Percentiles rank a stretch among this genome's conserved stretches.
phyloP scores from a whole-genome alignment of 92 coral and sea anemone genomes.

The Virgularia gustaviana region DNA sequence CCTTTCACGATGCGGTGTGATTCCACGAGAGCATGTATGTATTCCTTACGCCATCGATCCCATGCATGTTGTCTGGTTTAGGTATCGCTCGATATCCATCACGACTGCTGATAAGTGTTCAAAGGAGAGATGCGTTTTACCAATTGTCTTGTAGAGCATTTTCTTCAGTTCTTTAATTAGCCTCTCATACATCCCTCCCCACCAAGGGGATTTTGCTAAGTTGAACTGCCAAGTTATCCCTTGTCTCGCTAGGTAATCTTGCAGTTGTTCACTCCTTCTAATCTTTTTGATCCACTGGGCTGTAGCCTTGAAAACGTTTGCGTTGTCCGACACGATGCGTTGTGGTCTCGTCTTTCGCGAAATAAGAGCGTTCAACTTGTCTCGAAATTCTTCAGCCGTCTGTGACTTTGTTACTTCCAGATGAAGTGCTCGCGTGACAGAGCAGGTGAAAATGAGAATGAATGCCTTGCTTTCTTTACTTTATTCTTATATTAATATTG shows the following conservation, averaged over 20 bases:
- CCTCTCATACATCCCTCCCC: constrained; percentile 56
- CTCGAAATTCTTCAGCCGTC: constrained; percentile 26
- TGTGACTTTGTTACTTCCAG: constrained; percentile 37
- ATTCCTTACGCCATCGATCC: no score
- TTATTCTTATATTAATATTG: not conserved
- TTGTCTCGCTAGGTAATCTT: constrained; percentile 23
- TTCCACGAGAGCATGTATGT: no score
- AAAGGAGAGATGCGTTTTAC: constrained; percentile 33
- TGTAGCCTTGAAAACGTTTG: constrained; percentile 6
- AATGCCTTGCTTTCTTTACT: constrained; percentile 5
- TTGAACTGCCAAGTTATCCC: constrained; percentile 33
- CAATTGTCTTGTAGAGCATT: constrained; percentile 57
- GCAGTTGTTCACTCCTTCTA: not conserved
- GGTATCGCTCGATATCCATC: constrained; percentile 52
- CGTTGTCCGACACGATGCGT: constrained; percentile 24
- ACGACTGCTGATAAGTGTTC: constrained; percentile 47
- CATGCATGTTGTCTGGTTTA: no score
- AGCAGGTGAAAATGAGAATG: not conserved
- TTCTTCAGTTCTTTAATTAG: constrained; percentile 57
- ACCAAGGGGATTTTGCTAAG: constrained; percentile 34
- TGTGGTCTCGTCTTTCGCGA: constrained; percentile 21
- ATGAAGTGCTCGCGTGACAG: constrained; percentile 1
- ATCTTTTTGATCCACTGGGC: constrained; percentile 29
- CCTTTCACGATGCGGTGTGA: no score
- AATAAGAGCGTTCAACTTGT: constrained; percentile 24